Evolutionary conservation across 2,113 vertebrate species (phyloP), one percentile per base, ranked within the genome.

Genomic region (Microcebus lehilahytsara): DNA sequence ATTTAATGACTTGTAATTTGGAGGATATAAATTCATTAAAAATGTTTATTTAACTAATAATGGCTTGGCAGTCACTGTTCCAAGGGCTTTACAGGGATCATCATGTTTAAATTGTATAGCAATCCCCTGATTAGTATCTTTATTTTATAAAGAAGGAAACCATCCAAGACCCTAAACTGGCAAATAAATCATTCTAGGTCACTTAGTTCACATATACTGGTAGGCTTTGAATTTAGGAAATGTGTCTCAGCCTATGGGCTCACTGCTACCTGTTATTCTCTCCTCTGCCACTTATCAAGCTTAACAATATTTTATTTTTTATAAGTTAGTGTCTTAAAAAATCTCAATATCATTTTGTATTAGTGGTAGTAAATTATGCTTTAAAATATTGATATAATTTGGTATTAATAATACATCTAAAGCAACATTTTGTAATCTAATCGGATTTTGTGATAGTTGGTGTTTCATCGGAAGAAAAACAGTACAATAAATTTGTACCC

Each of bases 11-110:
- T 85, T 22, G 22, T 56, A 58, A 86, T 83, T 90, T 81, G 67
- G 75, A 95, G 74, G 67, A 89, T 56, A 91, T 64, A 25, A 85
- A 77, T 80, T 89, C 71, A 96, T 85, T 58, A 80, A 51, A 90
- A 92, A 80, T 93, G 51, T 96, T 96, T 95, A 66, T 53, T 67
- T 95, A 96, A 51, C 49, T 86, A 80, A 58, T 62, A 78, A 66
- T 71, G 86, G 72, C 49, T 66, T 84, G 95, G 51, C n/a, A 34
- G 60, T 84, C 66, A 40, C 49, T 87, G 46, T 91, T 77, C 79
- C 2, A 67, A 78, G 46, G 75, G 22, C 69, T 60, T 93, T n/a
- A 67, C 60, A 27, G 60, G n/a, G 12, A 72, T 72, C 51, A 72
- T 85, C 12, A 17, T 86, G 22, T 92, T 95, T 96, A 92, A 96